Conservation (phyloP, 2,888 invertebrate species). For the Adelognathus sp. region DNA sequence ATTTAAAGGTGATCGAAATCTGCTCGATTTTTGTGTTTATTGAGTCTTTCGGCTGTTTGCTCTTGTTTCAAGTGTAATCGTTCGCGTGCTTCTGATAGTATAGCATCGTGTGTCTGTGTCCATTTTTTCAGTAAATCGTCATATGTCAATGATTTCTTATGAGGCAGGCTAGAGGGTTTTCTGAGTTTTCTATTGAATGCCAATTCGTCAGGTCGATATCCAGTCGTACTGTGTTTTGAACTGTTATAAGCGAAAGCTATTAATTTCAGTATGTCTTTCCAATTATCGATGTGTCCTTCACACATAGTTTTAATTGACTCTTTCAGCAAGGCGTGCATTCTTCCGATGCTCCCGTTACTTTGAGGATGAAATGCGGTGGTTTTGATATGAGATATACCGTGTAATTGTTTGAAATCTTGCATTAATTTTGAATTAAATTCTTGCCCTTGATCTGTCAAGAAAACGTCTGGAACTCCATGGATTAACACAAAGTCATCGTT, state of each 20-base stretch:
- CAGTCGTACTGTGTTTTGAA: constrained; percentile 30
- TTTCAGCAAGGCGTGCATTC: constrained; percentile 31
- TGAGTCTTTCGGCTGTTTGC: constrained; percentile 26
- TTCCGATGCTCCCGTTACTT: constrained; percentile 47
- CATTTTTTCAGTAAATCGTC: constrained; percentile 37
- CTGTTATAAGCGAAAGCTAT: constrained; percentile 46
- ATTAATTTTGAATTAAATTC: constrained; percentile 45
- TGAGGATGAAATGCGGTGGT: constrained; percentile 53
- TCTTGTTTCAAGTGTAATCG: constrained; percentile 23
- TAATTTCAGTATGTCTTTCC: constrained; percentile 31
- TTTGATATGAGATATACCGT: constrained; percentile 38
- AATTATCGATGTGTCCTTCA: constrained; percentile 18
- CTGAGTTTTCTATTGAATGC: constrained; percentile 44
- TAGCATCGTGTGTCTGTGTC: constrained; percentile 36
- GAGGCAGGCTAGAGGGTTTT: constrained; percentile 33
- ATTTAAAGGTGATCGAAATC: constrained; percentile 14
- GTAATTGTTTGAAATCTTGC: constrained; percentile 40
- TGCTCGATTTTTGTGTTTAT: constrained; percentile 13
- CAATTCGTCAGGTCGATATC: constrained; percentile 42
- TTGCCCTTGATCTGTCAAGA: constrained; percentile 42
- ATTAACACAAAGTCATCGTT: constrained; percentile 39
- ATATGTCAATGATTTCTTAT: constrained; percentile 35
- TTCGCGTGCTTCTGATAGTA: constrained; percentile 34
- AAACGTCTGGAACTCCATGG: constrained; percentile 42
- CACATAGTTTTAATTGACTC: constrained; percentile 34